These are phyloP conservation scores for Cerceris rybyensis DNA, from an alignment of 2,888 invertebrate genomes.

Conservation along the genomic window DNA sequence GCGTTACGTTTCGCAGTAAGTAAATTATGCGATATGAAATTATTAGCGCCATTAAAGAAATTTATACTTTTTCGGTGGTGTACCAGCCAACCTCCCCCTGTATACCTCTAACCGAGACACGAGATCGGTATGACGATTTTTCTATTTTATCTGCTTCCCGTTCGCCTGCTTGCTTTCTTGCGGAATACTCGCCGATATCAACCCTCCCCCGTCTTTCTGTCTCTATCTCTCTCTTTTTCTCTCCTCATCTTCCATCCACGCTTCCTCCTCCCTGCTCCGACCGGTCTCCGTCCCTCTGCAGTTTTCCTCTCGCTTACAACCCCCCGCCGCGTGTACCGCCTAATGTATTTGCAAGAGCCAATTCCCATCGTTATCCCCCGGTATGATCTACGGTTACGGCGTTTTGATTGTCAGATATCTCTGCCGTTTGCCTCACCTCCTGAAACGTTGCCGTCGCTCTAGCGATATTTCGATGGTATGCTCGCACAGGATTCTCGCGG, in stretches of 20 bases:
- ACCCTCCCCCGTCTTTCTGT: conserved; percentile 51
- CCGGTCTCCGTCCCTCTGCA: conserved; percentile 46
- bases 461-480: not conserved
- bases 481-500: conserved; percentile 5
- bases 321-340: conserved; percentile 65
- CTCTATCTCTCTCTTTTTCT: conserved; percentile 40
- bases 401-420: conserved; percentile 76
- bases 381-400: conserved; percentile 79
- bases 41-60: conserved; percentile 82
- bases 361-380: conserved; percentile 79
- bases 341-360: conserved; percentile 81
- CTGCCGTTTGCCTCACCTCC: conserved; percentile 46
- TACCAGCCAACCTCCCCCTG: conserved; percentile 52
- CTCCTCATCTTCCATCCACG: too few relatives aligned
- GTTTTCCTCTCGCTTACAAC: conserved; percentile 53
- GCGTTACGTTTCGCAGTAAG: conserved; percentile 82
- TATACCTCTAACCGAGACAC: conserved; percentile 47
- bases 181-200: conserved; percentile 53
- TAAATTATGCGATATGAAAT: conserved; percentile 82
- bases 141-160: conserved; percentile 76
- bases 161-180: conserved; percentile 55
- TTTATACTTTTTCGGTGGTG: conserved; percentile 79
- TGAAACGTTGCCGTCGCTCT: conserved; percentile 36
- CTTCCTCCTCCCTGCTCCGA: conserved; percentile 43
- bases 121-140: conserved; percentile 75